phyloP scores from a whole-genome alignment of 2,113 vertebrate species.

The Sorex fumeus region DNA sequence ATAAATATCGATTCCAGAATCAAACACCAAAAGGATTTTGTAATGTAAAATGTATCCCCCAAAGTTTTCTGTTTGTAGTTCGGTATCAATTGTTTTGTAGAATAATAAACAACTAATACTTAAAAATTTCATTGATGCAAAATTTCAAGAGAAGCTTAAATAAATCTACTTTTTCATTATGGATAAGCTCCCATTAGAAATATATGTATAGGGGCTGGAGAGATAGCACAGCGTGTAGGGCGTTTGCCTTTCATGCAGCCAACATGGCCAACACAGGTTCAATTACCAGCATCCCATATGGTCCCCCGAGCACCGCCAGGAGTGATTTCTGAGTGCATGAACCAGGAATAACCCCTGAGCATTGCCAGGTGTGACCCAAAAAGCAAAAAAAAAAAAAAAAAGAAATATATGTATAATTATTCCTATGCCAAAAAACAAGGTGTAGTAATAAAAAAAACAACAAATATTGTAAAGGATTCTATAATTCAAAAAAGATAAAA shows the following conservation, averaged over 20 bases:
- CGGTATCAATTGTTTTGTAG: slow-evolving; percentile 43
- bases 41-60: neutral
- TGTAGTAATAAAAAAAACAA: neutral
- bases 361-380: too few species aligned
- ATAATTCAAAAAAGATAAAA: neutral
- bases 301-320: too few species aligned
- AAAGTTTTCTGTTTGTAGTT: neutral
- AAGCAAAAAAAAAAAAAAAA: too few species aligned
- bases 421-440: neutral
- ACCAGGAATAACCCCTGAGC: too few species aligned
- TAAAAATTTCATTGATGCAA: slow-evolving; percentile 4
- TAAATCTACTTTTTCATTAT: neutral
- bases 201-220: too few species aligned
- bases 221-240: too few species aligned
- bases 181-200: neutral
- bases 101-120: neutral
- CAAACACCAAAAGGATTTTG: slow-evolving; percentile 51
- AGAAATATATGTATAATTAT: neutral
- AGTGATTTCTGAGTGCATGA: too few species aligned
- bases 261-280: too few species aligned
- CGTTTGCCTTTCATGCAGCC: too few species aligned
- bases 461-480: neutral
- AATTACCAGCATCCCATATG: too few species aligned
- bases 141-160: slow-evolving; percentile 18
- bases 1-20: slow-evolving; percentile 49